Percentiles rank a stretch among this genome's conserved stretches.
phyloP scores from a whole-genome alignment of 2,797 vertebrate genomes.

The Pipistrellus nathusii region DNA sequence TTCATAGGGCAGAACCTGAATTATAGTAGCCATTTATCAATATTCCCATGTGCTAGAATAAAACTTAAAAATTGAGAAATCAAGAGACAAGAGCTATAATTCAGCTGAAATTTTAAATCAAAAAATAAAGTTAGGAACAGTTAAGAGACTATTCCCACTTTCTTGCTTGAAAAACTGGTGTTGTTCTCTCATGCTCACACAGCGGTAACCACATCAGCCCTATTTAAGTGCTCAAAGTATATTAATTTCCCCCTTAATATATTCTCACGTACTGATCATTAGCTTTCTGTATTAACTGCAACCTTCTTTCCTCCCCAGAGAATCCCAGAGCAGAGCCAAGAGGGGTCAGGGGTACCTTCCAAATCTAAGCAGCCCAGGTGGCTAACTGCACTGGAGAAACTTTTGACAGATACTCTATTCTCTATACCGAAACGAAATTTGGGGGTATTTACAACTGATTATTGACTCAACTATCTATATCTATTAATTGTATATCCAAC shows the following conservation, averaged over 20 bases:
- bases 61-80: background rate
- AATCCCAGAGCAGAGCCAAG: background rate
- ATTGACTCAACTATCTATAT: background rate
- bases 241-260: background rate
- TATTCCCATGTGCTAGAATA: background rate
- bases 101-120: slow-evolving; percentile 17
- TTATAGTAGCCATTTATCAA: background rate
- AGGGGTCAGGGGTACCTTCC: background rate
- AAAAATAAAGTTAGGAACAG: slow-evolving; percentile 44
- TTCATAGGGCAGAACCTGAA: background rate
- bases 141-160: background rate
- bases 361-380: slow-evolving; percentile 44
- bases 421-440: slow-evolving; percentile 31
- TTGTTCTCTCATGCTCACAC: background rate
- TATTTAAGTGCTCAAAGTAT: slow-evolving; percentile 8
- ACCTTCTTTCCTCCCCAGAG: background rate
- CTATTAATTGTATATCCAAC: background rate
- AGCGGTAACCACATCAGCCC: background rate
- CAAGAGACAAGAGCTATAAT: background rate
- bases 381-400: background rate
- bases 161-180: background rate
- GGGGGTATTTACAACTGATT: slow-evolving; percentile 4
- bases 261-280: background rate
- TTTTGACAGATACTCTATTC: background rate
- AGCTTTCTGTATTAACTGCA: background rate